Evolutionary conservation across 2,888 invertebrate genomes (phyloP), one percentile per base, ranked within the genome.

Genomic region (Drosophila nigricruria): DNA sequence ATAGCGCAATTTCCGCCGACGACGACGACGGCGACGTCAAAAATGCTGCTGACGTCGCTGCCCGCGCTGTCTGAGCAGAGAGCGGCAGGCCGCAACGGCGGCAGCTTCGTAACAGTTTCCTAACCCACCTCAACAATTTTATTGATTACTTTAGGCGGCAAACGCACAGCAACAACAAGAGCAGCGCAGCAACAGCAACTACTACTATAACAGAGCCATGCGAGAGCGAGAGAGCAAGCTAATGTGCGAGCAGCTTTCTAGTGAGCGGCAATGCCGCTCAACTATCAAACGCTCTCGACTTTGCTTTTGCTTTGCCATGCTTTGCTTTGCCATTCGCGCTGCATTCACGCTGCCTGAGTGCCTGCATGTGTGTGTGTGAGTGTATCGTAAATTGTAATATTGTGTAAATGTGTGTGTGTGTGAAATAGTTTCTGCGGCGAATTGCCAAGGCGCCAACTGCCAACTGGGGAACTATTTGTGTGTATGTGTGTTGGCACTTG

Each of bases 111-210:
- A 91, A 92, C 91, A 88, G 89, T 92, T 92, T 92, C 92, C 91
- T 92, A 92, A 92, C 92, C 92, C 92, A 92, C 92, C 92, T 92
- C 92, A 92, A 92, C 92, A 92, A 92, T 92, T 92, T 92, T 91
- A 92, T 92, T 91, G 92, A 92, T 92, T 90, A 85, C 88, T 89
- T 86, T 87, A 89, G 82, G 87, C 86, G 87, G 87, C 88, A 84
- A 82, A 84, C 80, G 82, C 79, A 77, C 78, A 69, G 63, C 67
- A 70, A 40, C 69, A 68, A 47, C 73, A 64, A 45, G 63, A 47
- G 14, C 65, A 50, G 54, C 59, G 54, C 62, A 63, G 52, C 59
- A 57, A 4, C 45, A 52, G 61, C 54, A 59, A 54, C 64, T 45
- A 36, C 49, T 34, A 49, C 43, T 23, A 61, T 36, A 67, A 61